A percentile compares a stretch with the other conserved stretches of the same genome.
These are phyloP conservation scores for Botia almorhae DNA, from an alignment of 2,797 vertebrate genomes.

Conservation along the genomic window DNA sequence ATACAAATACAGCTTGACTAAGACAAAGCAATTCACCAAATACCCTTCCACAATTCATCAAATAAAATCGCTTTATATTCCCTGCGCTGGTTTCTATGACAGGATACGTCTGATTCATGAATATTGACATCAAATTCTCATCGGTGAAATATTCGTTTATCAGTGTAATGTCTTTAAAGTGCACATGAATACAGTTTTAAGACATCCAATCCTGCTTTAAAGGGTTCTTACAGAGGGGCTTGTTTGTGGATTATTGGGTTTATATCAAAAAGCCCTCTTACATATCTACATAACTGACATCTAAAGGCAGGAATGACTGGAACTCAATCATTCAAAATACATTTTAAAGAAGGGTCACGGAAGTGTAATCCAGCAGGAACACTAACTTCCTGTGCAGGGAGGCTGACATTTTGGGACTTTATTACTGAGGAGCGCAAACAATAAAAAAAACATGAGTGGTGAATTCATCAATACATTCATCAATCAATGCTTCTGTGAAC, in stretches of 20 bases:
- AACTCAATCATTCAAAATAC: slow-evolving; percentile 34
- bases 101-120: background rate
- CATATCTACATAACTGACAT: slow-evolving; percentile 43
- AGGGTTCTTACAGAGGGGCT: slow-evolving; percentile 37
- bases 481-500: background rate
- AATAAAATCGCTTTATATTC: background rate
- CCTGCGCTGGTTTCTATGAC: background rate
- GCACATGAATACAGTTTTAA: slow-evolving; percentile 50
- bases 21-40: background rate
- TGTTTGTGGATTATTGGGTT: background rate
- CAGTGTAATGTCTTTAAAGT: slow-evolving; percentile 57
- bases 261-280: slow-evolving; percentile 44
- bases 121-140: background rate
- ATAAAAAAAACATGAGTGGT: slow-evolving; percentile 13
- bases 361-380: background rate
- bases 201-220: slow-evolving; percentile 50
- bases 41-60: background rate
- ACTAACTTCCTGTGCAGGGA: background rate
- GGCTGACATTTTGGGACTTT: no score
- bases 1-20: background rate
- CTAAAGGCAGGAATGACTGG: slow-evolving; percentile 52
- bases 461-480: slow-evolving; percentile 67
- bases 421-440: background rate
- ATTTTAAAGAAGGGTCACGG: slow-evolving; percentile 44
- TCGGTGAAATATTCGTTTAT: slow-evolving; percentile 9